A percentile compares a stretch with the other conserved stretches of the same genome.
Evolutionary conservation across 2,113 vertebrate genomes (phyloP).

Genomic region (Daboia siamensis): DNA sequence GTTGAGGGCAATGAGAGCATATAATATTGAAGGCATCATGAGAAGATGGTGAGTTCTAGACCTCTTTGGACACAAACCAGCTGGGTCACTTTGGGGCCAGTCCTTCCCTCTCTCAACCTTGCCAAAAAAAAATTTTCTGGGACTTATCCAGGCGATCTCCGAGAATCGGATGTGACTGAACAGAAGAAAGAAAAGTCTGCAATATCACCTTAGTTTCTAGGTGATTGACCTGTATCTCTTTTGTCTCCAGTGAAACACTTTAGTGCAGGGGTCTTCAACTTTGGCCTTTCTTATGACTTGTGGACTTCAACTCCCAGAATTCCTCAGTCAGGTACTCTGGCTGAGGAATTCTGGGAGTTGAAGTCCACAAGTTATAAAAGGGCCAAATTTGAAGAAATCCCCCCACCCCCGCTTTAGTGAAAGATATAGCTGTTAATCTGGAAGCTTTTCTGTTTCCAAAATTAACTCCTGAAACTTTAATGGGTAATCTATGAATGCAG

Average conservation of each 20-base stretch:
- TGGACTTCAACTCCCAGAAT: too few species aligned
- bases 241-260: neutral
- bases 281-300: too few species aligned
- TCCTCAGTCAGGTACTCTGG: too few species aligned
- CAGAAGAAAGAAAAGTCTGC: neutral
- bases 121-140: neutral
- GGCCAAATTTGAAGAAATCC: too few species aligned
- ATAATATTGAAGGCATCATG: neutral
- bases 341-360: too few species aligned
- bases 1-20: neutral
- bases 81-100: too few species aligned
- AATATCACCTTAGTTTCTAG: too few species aligned
- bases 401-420: neutral
- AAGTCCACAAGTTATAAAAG: too few species aligned
- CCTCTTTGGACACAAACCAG: neutral
- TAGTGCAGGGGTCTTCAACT: too few species aligned
- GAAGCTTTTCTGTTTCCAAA: neutral
- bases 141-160: neutral
- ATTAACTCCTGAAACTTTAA: neutral
- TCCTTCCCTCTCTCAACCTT: too few species aligned
- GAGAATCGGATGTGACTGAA: neutral
- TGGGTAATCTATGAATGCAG: neutral
- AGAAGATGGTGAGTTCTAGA: neutral
- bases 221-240: too few species aligned
- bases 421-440: neutral